Evolutionary conservation across 2,797 vertebrate species (phyloP), one percentile per base, ranked within the genome.

Genomic region (Octomys mimax): DNA sequence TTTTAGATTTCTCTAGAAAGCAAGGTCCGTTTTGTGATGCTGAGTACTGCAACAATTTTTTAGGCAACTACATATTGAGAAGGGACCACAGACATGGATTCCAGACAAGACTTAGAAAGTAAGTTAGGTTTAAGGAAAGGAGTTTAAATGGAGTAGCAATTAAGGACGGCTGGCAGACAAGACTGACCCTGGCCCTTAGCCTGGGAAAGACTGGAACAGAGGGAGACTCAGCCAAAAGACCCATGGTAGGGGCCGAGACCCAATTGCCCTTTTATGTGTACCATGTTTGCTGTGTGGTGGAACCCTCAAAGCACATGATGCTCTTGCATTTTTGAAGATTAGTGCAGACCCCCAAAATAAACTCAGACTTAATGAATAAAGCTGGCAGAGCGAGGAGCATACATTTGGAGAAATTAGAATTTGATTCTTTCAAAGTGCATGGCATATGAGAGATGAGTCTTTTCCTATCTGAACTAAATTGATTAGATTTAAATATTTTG

Each of bases 381-480:
- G 39, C 5, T 31, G 82, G 54, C 7, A 33, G 24, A 8, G 28
- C 19, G 10, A n/a, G 10, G 61, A n/a, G 26, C 22, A 31, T 22
- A 46, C 5, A 26, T 31, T 87, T 87, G 88, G 80, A 49, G 62
- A 88, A 88, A 75, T 31, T 57, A 26, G 52, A 82, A 94, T 19
- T 71, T 26, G 12, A 79, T 13, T 39, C 66, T 36, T 88, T 78
- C 70, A 36, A 39, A 68, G 12, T 31, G 2, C 54, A 70, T 2
- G 79, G 33, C 14, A 52, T 28, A 11, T 2, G 24, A 66, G 31
- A 77, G n/a, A 64, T 46, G n/a, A 49, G 31, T n/a, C 33, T 87
- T 94, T 42, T 93, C 89, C 79, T 68, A 75, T 71, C 46, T 84
- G 22, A 91, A 70, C 36, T 68, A 87, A 92, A 87, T 61, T 1